phyloP scores from a whole-genome alignment of 2,797 vertebrate species.

The Hemitrygon akajei region DNA sequence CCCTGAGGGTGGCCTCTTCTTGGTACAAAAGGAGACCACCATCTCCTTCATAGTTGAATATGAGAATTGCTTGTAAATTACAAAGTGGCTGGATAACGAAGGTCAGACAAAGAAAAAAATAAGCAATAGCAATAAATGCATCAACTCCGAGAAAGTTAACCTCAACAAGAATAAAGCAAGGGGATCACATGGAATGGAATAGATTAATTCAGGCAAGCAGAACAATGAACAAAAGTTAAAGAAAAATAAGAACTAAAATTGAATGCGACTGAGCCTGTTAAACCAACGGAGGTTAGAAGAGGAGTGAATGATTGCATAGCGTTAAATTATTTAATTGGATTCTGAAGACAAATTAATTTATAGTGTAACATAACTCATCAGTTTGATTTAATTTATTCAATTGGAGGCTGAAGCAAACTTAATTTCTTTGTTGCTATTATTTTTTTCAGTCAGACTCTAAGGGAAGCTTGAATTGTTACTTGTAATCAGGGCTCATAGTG shows the following conservation, averaged over 20 bases:
- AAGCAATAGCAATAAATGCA: neutral
- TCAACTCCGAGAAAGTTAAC: neutral
- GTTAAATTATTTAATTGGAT: constrained; percentile 24
- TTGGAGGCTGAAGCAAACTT: neutral
- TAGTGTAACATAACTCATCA: constrained; percentile 5
- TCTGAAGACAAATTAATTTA: constrained; percentile 30
- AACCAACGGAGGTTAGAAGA: neutral
- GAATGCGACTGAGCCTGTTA: neutral
- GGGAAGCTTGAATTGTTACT: constrained; percentile 6
- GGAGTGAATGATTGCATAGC: neutral
- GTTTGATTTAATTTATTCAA: constrained; percentile 19
- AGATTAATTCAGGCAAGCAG: neutral
- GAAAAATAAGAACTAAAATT: neutral
- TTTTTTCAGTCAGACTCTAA: neutral
- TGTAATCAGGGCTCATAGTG: neutral
- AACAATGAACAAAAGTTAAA: neutral
- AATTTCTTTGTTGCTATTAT: constrained; percentile 26
- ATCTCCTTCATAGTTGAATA: too few relatives aligned
- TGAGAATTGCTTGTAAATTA: neutral
- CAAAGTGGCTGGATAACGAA: neutral
- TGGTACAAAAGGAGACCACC: too few relatives aligned
- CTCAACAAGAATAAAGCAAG: neutral
- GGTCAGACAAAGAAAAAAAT: neutral
- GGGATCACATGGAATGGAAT: neutral
- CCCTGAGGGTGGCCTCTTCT: too few relatives aligned